Percentiles rank a stretch among this genome's conserved stretches.
Evolutionary conservation across 2,888 invertebrate species (phyloP).

Genomic region (Palloptera scutellata): DNA sequence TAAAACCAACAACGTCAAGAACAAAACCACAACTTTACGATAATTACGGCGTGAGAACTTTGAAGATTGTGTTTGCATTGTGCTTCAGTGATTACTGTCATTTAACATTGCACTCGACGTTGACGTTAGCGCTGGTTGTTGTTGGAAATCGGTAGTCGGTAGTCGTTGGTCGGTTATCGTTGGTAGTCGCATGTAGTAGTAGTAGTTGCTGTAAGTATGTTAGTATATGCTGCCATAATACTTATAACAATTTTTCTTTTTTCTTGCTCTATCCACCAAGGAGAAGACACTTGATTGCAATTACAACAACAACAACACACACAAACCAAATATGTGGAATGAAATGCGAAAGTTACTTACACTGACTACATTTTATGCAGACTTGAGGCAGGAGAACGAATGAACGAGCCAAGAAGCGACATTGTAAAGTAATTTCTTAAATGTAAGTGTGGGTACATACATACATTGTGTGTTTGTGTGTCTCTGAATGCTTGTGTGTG

Average conservation of each 20-base stretch:
- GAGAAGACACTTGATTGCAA: neutral
- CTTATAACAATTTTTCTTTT: no score
- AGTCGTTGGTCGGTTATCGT: neutral
- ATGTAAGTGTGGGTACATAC: no score
- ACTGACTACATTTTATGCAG: no score
- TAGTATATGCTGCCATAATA: no score
- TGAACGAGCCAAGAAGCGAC: neutral
- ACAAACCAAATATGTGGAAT: no score
- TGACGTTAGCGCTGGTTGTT: neutral
- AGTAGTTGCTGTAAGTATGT: no score
- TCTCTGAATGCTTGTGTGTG: neutral
- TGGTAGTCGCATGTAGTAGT: neutral
- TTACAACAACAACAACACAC: neutral
- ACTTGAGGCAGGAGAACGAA: no score
- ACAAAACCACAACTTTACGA: slow-evolving; percentile 1
- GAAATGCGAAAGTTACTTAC: no score
- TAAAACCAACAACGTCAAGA: no score
- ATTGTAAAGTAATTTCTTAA: no score
- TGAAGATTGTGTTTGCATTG: slow-evolving; percentile 7
- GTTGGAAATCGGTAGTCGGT: neutral
- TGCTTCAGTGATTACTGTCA: slow-evolving; percentile 7
- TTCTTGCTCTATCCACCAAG: no score
- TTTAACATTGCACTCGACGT: neutral
- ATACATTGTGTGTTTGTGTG: neutral
- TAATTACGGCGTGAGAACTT: slow-evolving; percentile 7